Base-by-base conservation (phyloP, 2,888 invertebrate species). In the Bombylius discolor region DNA sequence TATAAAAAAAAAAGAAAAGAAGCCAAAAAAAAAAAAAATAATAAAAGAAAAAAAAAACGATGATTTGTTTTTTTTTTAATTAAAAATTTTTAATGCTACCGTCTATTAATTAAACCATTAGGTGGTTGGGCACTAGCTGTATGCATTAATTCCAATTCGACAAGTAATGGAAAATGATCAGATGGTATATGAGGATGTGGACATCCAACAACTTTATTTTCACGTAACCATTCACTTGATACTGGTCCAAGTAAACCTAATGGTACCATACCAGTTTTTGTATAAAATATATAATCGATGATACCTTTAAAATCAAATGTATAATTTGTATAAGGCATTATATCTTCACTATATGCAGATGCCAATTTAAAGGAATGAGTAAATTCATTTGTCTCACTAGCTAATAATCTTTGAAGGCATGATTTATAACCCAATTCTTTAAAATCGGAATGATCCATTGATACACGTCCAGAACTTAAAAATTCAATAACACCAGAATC, bases 261-360 rank as follows among this genome's bases (percentile, higher is more conserved):
- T 34, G 96, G 91, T 66, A 89, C 89, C 89, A 99, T 92, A 70
- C 90, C 89, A 72, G 91, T 89, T 72, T 92, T 91, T 63, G 96
- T 92, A 75, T 92, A 96, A 81, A 99, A 98, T 75, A 99, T 96
- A 81, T 99, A 99, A 79, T 99, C 99, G 71, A 99, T 99, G 73
- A 98, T 94, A 65, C 98, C 99, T 77, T 98, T 96, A 79, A 99
- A 99, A 76, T 99, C 97, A 77, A 93, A 95, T 69, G 99, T 99
- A 76, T 95, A 98, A 76, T 99, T 99, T 61, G 98, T 98, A 73
- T 91, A 95, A 61, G 94, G 93, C 91, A 99, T 96, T 67, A 94
- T 89, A 69, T 92, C 89, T 71, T 90, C 89, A 72, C 89, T 89
- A 77, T 98, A 97, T 56, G 97, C 96, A 60, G 93, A 92, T 59